Percentiles rank a stretch among this genome's conserved stretches.
Conservation (phyloP, 2,113 vertebrate genomes). For the Hippoglossus stenolepis region DNA sequence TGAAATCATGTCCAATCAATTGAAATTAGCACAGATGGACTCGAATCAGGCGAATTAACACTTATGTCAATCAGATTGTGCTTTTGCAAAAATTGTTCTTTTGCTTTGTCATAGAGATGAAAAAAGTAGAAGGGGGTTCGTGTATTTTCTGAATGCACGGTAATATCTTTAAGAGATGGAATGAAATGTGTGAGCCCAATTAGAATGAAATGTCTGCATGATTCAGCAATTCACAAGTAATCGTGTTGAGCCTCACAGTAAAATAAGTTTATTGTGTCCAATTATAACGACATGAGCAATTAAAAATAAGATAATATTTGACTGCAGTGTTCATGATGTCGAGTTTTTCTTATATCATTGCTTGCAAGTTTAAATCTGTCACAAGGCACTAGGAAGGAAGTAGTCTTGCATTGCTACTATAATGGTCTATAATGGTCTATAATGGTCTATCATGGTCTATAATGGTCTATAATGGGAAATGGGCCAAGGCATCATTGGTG, state of each 20-base stretch:
- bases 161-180: neutral
- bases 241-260: no score
- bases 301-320: no score
- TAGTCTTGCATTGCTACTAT: neutral
- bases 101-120: neutral
- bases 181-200: neutral
- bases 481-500: neutral
- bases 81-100: neutral
- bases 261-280: no score
- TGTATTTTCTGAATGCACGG: neutral
- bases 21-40: no score
- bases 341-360: neutral
- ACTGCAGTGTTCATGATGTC: no score
- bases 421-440: neutral
- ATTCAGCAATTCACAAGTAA: neutral
- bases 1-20: no score
- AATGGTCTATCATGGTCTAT: neutral
- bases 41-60: no score
- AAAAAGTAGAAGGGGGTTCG: neutral
- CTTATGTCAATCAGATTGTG: no score
- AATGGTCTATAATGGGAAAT: slow-evolving; percentile 7
- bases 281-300: no score
- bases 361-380: neutral
- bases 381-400: slow-evolving; percentile 20
- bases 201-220: neutral